Evolutionary conservation across 2,888 invertebrate genomes (phyloP).

Genomic region (Nesidiocoris tenuis): DNA sequence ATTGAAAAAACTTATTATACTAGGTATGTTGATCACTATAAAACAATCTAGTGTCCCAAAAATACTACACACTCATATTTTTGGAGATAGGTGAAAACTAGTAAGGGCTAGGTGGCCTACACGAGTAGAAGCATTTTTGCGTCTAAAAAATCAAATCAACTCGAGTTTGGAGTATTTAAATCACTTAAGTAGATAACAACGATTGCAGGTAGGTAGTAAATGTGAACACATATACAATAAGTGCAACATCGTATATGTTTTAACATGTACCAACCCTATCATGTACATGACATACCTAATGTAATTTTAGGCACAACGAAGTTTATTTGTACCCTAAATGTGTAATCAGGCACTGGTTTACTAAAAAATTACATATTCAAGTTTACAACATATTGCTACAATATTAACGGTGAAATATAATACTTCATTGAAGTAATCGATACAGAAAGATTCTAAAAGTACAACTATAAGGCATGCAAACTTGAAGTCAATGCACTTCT

Average conservation of each 20-base stretch:
- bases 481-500: constrained; percentile 12
- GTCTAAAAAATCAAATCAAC: constrained; percentile 2
- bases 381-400: constrained; percentile 32
- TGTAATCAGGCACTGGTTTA: constrained; percentile 39
- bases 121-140: background rate
- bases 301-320: constrained; percentile 33
- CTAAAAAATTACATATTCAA: constrained; percentile 31
- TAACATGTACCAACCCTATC: constrained; percentile 8
- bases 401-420: constrained; percentile 35
- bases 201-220: constrained; percentile 8
- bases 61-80: constrained; percentile 41
- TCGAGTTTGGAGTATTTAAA: constrained; percentile 33
- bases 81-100: constrained; percentile 14
- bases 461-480: constrained; percentile 34
- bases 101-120: background rate
- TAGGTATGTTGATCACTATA: background rate
- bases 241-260: constrained; percentile 17
- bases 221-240: constrained; percentile 10
- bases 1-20: too few relatives aligned
- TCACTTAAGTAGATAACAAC: constrained; percentile 28
- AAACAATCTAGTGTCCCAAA: constrained; percentile 36
- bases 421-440: constrained; percentile 41
- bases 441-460: constrained; percentile 25
- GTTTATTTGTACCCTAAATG: constrained; percentile 40
- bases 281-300: constrained; percentile 8